These are phyloP conservation scores for Blera fallax DNA, from an alignment of 2,888 invertebrate genomes.

Conservation along the genomic window DNA sequence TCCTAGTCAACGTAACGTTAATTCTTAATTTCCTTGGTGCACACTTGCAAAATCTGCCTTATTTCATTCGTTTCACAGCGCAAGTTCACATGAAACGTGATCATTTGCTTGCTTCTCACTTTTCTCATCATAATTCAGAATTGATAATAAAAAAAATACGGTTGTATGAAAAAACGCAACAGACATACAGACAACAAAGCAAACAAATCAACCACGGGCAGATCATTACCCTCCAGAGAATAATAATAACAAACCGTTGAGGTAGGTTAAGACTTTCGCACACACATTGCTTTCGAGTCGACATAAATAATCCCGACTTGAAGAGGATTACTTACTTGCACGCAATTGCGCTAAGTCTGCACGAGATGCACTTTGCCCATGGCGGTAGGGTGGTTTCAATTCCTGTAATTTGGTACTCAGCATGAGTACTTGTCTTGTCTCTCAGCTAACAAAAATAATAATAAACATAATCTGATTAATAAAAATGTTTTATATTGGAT, in stretches of 20 bases:
- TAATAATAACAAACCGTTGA: slow-evolving; percentile 44
- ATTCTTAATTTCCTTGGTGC: slow-evolving; percentile 20
- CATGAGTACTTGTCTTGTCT: not conserved
- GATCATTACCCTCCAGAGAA: slow-evolving; percentile 57
- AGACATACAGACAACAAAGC: slow-evolving; percentile 35
- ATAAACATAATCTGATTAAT: slow-evolving; percentile 55
- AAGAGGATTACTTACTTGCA: slow-evolving; percentile 38
- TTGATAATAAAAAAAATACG: slow-evolving; percentile 27
- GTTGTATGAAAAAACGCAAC: not conserved
- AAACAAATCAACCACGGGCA: slow-evolving; percentile 50
- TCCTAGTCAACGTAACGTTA: not conserved
- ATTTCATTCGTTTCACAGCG: slow-evolving; percentile 15
- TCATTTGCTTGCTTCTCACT: slow-evolving; percentile 61
- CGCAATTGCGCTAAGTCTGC: slow-evolving; percentile 38
- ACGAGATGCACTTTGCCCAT: slow-evolving; percentile 27
- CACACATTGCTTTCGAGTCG: slow-evolving; percentile 21
- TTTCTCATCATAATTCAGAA: slow-evolving; percentile 40
- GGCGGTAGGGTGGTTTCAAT: slow-evolving; percentile 17
- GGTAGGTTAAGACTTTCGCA: slow-evolving; percentile 56
- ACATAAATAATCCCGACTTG: slow-evolving; percentile 42
- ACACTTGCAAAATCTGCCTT: slow-evolving; percentile 26
- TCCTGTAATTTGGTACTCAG: slow-evolving; percentile 27
- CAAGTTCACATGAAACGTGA: slow-evolving; percentile 66
- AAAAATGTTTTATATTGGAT: slow-evolving; percentile 8
- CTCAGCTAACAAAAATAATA: not conserved